These are phyloP conservation scores for Cancer borealis DNA, from an alignment of 2,888 invertebrate species.

Conservation along the genomic window DNA sequence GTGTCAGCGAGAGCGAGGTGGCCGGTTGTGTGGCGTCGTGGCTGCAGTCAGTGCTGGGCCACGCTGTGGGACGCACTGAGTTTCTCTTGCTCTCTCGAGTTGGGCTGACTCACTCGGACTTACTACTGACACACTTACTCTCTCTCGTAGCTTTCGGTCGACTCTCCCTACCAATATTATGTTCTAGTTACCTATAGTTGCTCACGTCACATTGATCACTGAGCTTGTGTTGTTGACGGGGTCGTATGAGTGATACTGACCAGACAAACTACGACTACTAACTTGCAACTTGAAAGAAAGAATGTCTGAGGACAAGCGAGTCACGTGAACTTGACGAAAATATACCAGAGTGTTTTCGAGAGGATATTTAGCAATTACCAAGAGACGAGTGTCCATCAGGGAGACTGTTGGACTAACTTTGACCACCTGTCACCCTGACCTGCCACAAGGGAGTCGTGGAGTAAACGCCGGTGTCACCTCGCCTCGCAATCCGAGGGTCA, in stretches of 20 bases:
- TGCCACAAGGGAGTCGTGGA: background rate
- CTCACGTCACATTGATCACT: background rate
- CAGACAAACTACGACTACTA: background rate
- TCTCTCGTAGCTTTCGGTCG: constrained; percentile 49
- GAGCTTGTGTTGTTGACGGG: constrained; percentile 23
- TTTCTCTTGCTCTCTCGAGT: constrained; percentile 56
- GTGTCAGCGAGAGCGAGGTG: background rate
- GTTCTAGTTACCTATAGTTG: constrained; percentile 6
- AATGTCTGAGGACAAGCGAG: background rate
- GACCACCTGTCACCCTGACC: constrained; percentile 18
- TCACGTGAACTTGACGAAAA: background rate
- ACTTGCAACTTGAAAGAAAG: background rate
- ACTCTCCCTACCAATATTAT: constrained; percentile 47
- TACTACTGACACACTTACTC: constrained; percentile 66
- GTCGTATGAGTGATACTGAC: background rate
- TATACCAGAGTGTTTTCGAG: background rate
- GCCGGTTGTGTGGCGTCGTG: constrained; percentile 18
- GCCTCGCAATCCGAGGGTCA: constrained; percentile 13
- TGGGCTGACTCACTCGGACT: constrained; percentile 64
- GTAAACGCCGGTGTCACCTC: background rate
- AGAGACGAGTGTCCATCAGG: constrained; percentile 10
- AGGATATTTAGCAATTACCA: constrained; percentile 22
- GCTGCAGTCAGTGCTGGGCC: constrained; percentile 59
- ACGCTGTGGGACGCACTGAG: constrained; percentile 44
- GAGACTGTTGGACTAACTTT: constrained; percentile 28